Base-by-base conservation (phyloP, 2,888 invertebrate species). In the Dryadula phaetusa region DNA sequence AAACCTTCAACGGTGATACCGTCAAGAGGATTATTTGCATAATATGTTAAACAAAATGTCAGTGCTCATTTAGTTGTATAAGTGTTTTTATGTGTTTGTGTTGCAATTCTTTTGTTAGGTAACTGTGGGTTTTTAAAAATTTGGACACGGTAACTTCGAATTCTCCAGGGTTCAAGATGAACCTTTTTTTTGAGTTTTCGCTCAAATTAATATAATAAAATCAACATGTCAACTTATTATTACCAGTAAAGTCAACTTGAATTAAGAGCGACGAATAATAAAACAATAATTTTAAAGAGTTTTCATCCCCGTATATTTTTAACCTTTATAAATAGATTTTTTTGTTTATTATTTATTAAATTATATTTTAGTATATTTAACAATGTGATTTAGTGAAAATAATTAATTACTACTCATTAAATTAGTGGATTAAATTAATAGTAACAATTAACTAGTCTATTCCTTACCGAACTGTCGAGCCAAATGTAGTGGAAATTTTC, bases 401-500 rank as follows among this genome's bases (percentile, higher is more conserved):
- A 67, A 63, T 65, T 61, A 60, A 64, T 64, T n/a, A n/a, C n/a
- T n/a, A n/a, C n/a, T n/a, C n/a, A n/a, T n/a, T n/a, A 37, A 44
- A 58, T 53, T 62, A 18, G 52, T 40, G 54, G 54, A 70, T 70
- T 56, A 58, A 67, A 63, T 65, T 61, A 60, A 64, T 64, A 63
- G 44, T 60, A 65, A 65, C 63, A 64, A 69, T 70, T 64, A 72
- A 67, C 61, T 42, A 70, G 70, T 73, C 64, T 65, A 65, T 67
- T 70, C 66, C 67, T 44, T 70, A 71, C 68, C 71, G 70, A 74
- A 75, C 76, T 79, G 76, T 77, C 75, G 74, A 68, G 75, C 76
- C 81, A 82, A 86, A 80, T 81, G 85, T 87, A 83, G 83, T 84
- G 87, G 85, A 86, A 87, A 85, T 78, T 83, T 79, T 79, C 77